A percentile compares a stretch with the other conserved stretches of the same genome.
Evolutionary conservation across 2,888 invertebrate species (phyloP).

Genomic region (Xanthostigma xanthostigma): DNA sequence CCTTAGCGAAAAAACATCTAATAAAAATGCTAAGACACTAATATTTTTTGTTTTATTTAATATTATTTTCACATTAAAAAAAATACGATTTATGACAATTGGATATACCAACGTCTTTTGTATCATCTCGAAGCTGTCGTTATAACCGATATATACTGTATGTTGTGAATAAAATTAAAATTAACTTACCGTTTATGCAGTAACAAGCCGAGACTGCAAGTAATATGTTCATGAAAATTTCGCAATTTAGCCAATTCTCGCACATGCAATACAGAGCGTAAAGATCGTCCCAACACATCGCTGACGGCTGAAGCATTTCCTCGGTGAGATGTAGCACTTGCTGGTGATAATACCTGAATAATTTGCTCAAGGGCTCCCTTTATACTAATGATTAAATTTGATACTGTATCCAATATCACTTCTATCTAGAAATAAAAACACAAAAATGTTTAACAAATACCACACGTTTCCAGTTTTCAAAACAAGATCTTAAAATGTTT

Average conservation of each 20-base stretch:
- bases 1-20: too few species aligned
- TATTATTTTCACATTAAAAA: too few species aligned
- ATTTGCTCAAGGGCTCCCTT: slow-evolving; percentile 45
- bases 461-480: background rate
- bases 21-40: too few species aligned
- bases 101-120: background rate
- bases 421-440: slow-evolving; percentile 35
- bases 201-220: slow-evolving; percentile 34
- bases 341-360: slow-evolving; percentile 29
- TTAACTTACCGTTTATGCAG: slow-evolving; percentile 37
- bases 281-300: slow-evolving; percentile 21
- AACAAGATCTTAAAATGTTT: background rate
- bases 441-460: slow-evolving; percentile 1
- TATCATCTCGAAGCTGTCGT: too few species aligned
- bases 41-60: too few species aligned
- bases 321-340: slow-evolving; percentile 6
- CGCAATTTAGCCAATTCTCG: slow-evolving; percentile 38
- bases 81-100: too few species aligned
- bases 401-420: slow-evolving; percentile 40
- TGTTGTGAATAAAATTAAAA: background rate
- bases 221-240: slow-evolving; percentile 37
- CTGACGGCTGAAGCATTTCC: slow-evolving; percentile 14
- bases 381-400: slow-evolving; percentile 39
- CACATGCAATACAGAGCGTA: slow-evolving; percentile 31
- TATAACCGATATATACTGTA: background rate